Conservation (phyloP, 1,140 invertebrate genomes). For the Asobara japonica region DNA sequence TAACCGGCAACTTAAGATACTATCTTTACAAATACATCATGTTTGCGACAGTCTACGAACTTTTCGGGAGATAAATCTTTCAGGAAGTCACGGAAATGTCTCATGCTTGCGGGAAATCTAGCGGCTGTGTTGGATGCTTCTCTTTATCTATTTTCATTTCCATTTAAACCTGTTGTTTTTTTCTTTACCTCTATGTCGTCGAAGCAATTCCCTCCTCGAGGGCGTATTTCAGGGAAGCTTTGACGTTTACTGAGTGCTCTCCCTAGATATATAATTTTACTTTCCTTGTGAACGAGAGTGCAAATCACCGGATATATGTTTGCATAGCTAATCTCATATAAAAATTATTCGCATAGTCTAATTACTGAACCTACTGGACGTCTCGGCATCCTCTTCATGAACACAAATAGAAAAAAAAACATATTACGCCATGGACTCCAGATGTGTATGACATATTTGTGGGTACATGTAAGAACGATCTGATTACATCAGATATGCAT, state of each 20-base stretch:
- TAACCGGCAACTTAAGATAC: constrained; percentile 17
- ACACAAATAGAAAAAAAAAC: no score
- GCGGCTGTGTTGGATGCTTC: constrained; percentile 15
- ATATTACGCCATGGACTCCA: no score
- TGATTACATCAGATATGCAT: no score
- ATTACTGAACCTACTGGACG: constrained; percentile 39
- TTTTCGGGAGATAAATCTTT: constrained; percentile 25
- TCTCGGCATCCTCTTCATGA: no score
- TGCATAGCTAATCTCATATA: constrained; percentile 31
- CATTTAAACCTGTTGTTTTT: background rate
- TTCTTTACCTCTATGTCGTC: background rate
- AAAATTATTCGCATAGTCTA: constrained; percentile 33
- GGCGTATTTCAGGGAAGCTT: constrained; percentile 23
- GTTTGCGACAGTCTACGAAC: background rate
- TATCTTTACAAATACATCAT: constrained; percentile 19
- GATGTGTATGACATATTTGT: no score
- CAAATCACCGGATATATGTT: constrained; percentile 22
- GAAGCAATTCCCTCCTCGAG: constrained; percentile 1
- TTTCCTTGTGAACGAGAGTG: background rate
- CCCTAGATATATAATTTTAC: background rate
- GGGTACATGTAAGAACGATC: no score
- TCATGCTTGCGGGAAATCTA: constrained; percentile 16
- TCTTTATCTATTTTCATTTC: constrained; percentile 25
- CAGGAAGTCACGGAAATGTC: constrained; percentile 25
- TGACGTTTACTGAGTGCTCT: constrained; percentile 19